phyloP scores from a whole-genome alignment of 2,797 vertebrate species.

The Carcharodon carcharias region DNA sequence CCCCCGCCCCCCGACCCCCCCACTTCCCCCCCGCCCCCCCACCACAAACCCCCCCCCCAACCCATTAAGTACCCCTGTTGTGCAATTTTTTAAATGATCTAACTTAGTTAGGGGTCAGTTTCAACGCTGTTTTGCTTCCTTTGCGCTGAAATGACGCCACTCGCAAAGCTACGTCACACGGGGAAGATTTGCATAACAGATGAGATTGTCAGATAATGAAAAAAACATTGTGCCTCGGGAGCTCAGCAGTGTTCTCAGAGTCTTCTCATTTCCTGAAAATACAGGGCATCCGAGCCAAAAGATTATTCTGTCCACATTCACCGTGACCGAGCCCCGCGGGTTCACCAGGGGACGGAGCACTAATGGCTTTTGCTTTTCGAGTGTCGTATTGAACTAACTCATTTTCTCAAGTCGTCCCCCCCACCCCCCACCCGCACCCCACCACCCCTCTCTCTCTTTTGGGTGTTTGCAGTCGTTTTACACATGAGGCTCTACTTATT shows the following conservation, averaged over 20 bases:
- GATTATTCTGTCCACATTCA: not conserved
- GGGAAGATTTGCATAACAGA: not conserved
- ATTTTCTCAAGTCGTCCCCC: not conserved
- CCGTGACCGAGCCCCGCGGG: not conserved
- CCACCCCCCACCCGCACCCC: too few species aligned
- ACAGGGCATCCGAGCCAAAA: not conserved
- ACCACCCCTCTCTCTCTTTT: not conserved
- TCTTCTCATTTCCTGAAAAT: not conserved
- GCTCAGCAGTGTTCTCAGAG: not conserved
- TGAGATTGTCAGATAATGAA: not conserved
- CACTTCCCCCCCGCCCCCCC: too few species aligned
- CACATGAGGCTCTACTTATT: not conserved
- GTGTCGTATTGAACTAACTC: not conserved
- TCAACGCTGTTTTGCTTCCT: not conserved
- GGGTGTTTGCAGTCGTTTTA: not conserved
- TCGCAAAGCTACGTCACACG: not conserved
- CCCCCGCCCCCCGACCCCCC: too few species aligned
- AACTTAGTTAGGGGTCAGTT: not conserved
- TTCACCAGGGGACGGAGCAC: not conserved
- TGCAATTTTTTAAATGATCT: not conserved
- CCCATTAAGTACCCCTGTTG: not conserved
- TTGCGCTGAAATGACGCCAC: not conserved
- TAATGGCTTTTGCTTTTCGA: not conserved
- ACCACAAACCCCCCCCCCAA: too few species aligned
- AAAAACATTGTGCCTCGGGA: not conserved